Evolutionary conservation across 2,888 invertebrate species (phyloP).

Genomic region (Mimachlamys varia): DNA sequence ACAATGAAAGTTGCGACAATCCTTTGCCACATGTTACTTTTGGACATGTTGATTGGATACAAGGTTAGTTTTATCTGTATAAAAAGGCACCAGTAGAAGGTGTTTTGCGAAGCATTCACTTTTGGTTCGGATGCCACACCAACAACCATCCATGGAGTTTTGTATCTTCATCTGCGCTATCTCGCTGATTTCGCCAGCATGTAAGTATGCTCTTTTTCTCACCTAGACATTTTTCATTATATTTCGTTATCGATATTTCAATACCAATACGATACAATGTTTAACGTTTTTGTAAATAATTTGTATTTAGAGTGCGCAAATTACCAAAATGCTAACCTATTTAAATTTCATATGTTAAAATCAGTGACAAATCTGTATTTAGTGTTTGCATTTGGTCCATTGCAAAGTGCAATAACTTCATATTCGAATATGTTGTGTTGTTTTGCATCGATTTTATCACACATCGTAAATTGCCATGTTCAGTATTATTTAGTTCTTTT

Average conservation of each 20-base stretch:
- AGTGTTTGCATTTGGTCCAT: no score
- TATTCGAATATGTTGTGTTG: no score
- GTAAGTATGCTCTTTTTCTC: not conserved
- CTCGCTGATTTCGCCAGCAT: not conserved
- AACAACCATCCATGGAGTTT: not conserved
- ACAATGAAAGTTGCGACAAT: not conserved
- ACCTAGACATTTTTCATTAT: not conserved
- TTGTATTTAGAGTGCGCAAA: no score
- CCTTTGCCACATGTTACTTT: not conserved
- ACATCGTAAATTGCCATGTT: no score
- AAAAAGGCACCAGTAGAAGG: not conserved
- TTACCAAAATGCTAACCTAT: no score
- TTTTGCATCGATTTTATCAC: no score
- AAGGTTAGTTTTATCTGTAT: not conserved
- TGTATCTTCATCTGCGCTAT: not conserved
- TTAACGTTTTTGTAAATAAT: not conserved
- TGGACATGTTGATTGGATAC: not conserved
- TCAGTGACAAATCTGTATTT: no score
- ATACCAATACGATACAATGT: not conserved
- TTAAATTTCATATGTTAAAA: no score
- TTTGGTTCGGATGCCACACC: not conserved
- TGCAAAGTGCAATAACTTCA: no score
- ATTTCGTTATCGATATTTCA: no score
- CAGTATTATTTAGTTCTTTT: no score
- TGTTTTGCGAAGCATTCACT: not conserved